phyloP scores from a whole-genome alignment of 1,140 invertebrate genomes.

The Uloborus diversus region DNA sequence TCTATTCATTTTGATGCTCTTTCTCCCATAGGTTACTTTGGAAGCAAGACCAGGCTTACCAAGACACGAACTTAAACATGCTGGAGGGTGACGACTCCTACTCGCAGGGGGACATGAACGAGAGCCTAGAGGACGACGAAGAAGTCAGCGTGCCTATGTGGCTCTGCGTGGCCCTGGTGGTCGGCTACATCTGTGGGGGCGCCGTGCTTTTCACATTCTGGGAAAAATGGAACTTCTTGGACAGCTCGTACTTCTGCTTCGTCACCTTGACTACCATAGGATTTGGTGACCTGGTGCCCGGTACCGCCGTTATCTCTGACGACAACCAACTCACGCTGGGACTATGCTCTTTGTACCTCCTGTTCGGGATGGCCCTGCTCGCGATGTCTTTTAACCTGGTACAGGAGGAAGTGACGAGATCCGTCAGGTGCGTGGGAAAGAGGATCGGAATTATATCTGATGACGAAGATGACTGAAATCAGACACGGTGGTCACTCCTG shows the following conservation, averaged over 20 bases:
- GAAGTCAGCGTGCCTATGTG: constrained; percentile 76
- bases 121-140: constrained; percentile 23
- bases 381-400: constrained; percentile 99
- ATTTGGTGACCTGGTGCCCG: constrained; percentile 93
- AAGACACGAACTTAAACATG: neutral
- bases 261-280: constrained; percentile 95
- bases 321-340: constrained; percentile 57
- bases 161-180: constrained; percentile 87
- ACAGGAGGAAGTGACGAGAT: constrained; percentile 66
- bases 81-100: neutral
- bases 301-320: constrained; percentile 62
- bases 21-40: neutral
- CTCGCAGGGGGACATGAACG: neutral
- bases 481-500: neutral
- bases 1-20: neutral
- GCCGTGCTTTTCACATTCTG: constrained; percentile 85
- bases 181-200: constrained; percentile 87
- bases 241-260: constrained; percentile 95
- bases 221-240: constrained; percentile 82
- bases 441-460: constrained; percentile 67
- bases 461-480: constrained; percentile 56
- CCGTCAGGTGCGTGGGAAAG: constrained; percentile 66
- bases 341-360: constrained; percentile 88
- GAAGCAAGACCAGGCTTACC: neutral
- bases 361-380: constrained; percentile 95